Evolutionary conservation across 2,797 vertebrate species (phyloP), one percentile per base, ranked within the genome.

Genomic region (Gorsachius magnificus): DNA sequence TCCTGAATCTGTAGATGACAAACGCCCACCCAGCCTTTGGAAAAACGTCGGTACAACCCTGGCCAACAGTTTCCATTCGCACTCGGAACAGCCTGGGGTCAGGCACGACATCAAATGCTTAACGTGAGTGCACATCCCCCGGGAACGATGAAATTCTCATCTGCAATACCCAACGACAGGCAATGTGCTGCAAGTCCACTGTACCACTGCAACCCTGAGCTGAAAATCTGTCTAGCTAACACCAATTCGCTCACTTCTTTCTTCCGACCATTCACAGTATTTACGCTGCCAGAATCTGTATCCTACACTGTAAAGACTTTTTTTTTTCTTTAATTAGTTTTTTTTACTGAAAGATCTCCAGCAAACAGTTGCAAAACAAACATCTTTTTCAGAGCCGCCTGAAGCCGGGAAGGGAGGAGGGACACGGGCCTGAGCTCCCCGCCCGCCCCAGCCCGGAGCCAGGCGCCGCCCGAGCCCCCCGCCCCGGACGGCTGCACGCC

Each of bases 61-160:
- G 15, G 21, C 46, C 46, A 31, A 24, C 11, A 9, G 16, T 12
- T 60, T 9, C 33, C 20, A 6, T 1, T 6, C 6, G 20, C 29
- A 16, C 46, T 56, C 10, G 7, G 6, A 72, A 45, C 13, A 33
- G 5, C 26, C 1, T 28, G 13, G 29, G 14, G 35, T 25, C 79
- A 31, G 45, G 29, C 29, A 24, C 4, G 3, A 28, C 11, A 4
- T 5, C 21, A 43, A 33, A 25, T 4, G 31, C 2, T 24, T 35
- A 28, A 13, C 16, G 5, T 2, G 1, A n/a, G 3, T 1, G 12
- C 3, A 11, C 3, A 9, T 5, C 13, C 53, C 50, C 16, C 8
- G 4, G 17, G 58, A 65, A 24, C 1, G 0, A 20, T 2, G 2
- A 35, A 26, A 71, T 28, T 24, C 57, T 45, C 26, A 35, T 18